Evolutionary conservation across 2,888 invertebrate species (phyloP).

Genomic region (Lasioglossum morio): DNA sequence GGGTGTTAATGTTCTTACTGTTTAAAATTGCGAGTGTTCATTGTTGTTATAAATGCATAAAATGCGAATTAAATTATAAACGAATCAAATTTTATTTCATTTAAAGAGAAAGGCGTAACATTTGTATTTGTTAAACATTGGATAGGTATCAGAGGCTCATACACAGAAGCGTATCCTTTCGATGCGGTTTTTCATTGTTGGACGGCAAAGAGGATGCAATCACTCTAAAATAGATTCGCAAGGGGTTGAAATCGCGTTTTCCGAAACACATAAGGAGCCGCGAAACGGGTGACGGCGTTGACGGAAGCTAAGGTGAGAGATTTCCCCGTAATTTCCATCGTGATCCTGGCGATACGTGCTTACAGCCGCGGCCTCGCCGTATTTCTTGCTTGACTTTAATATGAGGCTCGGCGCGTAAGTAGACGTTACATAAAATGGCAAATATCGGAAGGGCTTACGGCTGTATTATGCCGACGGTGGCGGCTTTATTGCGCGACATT

Average conservation of each 20-base stretch:
- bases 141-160: too few species aligned
- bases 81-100: too few species aligned
- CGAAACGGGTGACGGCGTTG: background rate
- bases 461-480: constrained; percentile 78
- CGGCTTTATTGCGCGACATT: constrained; percentile 78
- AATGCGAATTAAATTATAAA: too few species aligned
- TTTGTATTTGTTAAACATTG: too few species aligned
- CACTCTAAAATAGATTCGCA: too few species aligned
- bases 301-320: background rate
- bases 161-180: too few species aligned
- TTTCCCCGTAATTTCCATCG: constrained; percentile 3
- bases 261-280: background rate
- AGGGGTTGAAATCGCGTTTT: background rate
- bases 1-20: too few species aligned
- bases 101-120: too few species aligned
- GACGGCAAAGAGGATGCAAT: too few species aligned
- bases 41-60: too few species aligned
- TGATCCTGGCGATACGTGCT: constrained; percentile 30
- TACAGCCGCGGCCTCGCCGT: constrained; percentile 66
- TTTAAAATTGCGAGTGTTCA: too few species aligned
- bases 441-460: constrained; percentile 82
- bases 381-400: constrained; percentile 81
- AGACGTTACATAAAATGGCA: constrained; percentile 81
- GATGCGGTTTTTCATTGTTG: too few species aligned
- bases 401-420: constrained; percentile 75